Conservation (phyloP, 1,140 invertebrate genomes). For the Penaeus chinensis region DNA sequence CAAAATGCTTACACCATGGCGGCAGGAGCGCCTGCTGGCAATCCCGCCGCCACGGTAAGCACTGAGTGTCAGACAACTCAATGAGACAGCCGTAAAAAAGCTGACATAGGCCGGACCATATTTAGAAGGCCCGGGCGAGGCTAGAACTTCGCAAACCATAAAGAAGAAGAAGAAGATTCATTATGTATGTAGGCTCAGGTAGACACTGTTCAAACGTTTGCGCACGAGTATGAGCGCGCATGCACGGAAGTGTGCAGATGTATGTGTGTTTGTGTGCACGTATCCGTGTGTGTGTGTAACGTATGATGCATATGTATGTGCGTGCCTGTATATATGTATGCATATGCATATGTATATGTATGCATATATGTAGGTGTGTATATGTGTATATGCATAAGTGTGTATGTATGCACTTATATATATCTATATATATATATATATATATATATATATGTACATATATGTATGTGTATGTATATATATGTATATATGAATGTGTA, state of each 20-base stretch:
- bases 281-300: constrained; percentile 9
- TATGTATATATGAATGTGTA: no score
- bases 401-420: neutral
- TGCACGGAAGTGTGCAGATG: neutral
- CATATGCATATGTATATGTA: neutral
- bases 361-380: neutral
- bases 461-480: no score
- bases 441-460: neutral
- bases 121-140: no score
- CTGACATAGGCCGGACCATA: no score
- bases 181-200: neutral
- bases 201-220: neutral
- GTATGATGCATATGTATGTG: constrained; percentile 15
- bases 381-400: neutral
- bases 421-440: constrained; percentile 12
- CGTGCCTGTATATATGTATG: neutral
- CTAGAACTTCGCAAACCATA: no score
- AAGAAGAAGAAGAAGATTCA: no score
- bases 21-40: no score
- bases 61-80: no score
- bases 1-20: no score
- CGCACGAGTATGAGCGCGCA: no score
- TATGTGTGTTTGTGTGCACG: neutral
- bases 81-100: no score
- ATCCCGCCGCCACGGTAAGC: no score